Evolutionary conservation across 2,113 vertebrate species (phyloP).

Genomic region (Rhinolophus sinicus): DNA sequence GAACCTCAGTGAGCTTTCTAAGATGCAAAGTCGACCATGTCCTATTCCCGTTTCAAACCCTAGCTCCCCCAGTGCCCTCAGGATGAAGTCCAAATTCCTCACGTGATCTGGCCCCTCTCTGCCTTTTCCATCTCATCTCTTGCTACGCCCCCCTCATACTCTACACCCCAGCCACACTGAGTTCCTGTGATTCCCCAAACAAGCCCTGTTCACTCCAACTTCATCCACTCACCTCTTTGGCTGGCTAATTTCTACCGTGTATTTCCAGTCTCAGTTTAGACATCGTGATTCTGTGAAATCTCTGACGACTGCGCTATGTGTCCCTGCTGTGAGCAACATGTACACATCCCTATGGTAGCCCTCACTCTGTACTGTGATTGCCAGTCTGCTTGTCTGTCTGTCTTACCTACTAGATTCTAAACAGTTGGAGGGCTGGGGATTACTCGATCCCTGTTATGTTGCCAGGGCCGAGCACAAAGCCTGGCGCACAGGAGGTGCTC

Average conservation of each 20-base stretch:
- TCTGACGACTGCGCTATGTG: background rate
- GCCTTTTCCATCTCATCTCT: background rate
- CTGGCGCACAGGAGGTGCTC: background rate
- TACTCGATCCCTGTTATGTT: fast-evolving
- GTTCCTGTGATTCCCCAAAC: background rate
- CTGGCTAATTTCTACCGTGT: background rate
- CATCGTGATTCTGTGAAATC: background rate
- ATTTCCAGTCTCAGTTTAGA: background rate
- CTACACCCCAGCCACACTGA: background rate
- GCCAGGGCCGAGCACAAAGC: background rate
- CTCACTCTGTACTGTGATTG: fast-evolving
- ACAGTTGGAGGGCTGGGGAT: background rate
- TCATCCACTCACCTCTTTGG: background rate
- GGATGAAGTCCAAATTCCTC: background rate
- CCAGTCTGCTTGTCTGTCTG: background rate
- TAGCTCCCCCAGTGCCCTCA: background rate
- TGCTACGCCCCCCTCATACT: fast-evolving
- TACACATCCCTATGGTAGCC: background rate
- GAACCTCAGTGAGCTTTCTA: background rate
- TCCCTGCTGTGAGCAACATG: background rate
- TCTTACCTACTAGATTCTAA: background rate
- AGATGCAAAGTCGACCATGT: fast-evolving
- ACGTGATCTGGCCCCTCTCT: background rate
- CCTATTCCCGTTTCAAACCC: background rate
- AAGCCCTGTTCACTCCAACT: background rate